Evolutionary conservation across 2,113 vertebrate genomes (phyloP).

Genomic region (Anser brachyrhynchus): DNA sequence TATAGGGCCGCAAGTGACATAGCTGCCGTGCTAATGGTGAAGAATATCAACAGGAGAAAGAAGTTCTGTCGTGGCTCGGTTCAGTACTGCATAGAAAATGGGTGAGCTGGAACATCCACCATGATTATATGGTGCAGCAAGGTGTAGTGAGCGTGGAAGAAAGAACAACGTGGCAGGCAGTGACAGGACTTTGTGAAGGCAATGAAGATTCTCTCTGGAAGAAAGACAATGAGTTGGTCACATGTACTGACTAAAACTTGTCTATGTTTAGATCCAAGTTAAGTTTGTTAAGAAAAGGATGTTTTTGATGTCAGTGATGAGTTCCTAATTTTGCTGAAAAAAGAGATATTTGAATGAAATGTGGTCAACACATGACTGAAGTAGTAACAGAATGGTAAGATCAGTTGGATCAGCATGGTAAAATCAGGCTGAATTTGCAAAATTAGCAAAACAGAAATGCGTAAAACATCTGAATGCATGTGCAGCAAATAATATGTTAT

Average conservation of each 20-base stretch:
- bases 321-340: not conserved
- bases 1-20: not conserved
- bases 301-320: not conserved
- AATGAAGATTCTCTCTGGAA: not conserved
- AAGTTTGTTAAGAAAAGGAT: not conserved
- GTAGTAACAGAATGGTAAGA: not conserved
- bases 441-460: not conserved
- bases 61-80: not conserved
- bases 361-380: not conserved
- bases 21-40: accelerated
- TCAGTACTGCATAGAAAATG: not conserved
- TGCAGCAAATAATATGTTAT: not conserved
- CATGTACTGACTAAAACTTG: not conserved
- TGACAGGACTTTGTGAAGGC: not conserved
- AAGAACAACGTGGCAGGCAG: not conserved
- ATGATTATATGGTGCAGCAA: accelerated
- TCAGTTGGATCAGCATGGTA: not conserved
- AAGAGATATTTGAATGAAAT: not conserved
- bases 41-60: not conserved
- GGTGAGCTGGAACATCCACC: not conserved
- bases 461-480: not conserved
- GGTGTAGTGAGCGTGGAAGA: not conserved
- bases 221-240: not conserved
- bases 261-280: not conserved
- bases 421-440: not conserved